These are phyloP conservation scores for Hirundo rustica DNA, from an alignment of 2,797 vertebrate species.

Conservation along the genomic window DNA sequence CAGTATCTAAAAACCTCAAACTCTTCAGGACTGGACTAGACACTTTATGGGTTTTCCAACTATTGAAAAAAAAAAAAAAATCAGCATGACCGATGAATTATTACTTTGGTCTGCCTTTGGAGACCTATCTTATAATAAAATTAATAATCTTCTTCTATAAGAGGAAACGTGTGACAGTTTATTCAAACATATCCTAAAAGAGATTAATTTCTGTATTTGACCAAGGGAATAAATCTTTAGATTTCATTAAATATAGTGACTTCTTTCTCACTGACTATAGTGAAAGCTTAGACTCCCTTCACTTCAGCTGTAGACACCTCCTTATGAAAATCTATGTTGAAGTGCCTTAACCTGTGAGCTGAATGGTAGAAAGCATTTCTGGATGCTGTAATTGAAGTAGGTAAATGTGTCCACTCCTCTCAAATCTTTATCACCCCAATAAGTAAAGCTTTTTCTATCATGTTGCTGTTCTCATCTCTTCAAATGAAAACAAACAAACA, in stretches of 20 bases:
- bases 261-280: not conserved
- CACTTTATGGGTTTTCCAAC: not conserved
- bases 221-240: not conserved
- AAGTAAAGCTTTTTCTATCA: not conserved
- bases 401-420: not conserved
- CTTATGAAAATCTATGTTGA: not conserved
- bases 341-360: not conserved
- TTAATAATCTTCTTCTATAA: not conserved
- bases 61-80: conserved; percentile 8
- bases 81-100: not conserved
- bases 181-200: not conserved
- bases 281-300: not conserved
- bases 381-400: not conserved
- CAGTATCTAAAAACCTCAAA: not conserved
- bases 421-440: not conserved
- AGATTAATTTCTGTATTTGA: conserved; percentile 2
- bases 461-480: not conserved
- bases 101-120: not conserved
- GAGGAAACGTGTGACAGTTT: not conserved
- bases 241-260: not conserved
- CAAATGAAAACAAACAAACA: not conserved
- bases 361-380: not conserved
- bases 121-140: not conserved
- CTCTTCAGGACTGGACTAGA: not conserved
- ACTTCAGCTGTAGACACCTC: not conserved